A percentile compares a stretch with the other conserved stretches of the same genome.
phyloP scores from a whole-genome alignment of 1,140 invertebrate species.

The Pachypsylla venusta region DNA sequence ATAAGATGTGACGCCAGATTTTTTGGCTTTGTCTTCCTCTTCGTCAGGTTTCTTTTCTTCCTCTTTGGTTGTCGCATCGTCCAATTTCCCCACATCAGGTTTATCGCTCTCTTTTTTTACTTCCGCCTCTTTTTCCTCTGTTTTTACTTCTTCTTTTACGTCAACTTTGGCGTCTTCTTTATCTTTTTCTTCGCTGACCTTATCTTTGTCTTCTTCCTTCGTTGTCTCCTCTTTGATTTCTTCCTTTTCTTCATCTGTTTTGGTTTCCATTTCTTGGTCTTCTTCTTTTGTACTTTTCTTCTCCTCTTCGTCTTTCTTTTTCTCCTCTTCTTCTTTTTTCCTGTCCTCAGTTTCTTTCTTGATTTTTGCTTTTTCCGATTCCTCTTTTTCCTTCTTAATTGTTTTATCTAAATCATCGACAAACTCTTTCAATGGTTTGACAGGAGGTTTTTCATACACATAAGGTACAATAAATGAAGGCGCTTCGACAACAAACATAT shows the following conservation, averaged over 20 bases:
- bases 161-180: conserved; percentile 29
- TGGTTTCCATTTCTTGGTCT: conserved; percentile 27
- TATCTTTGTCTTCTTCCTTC: conserved; percentile 28
- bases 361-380: conserved; percentile 30
- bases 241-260: conserved; percentile 19
- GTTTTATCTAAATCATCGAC: conserved; percentile 48
- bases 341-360: conserved; percentile 24
- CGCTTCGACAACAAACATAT: conserved; percentile 80
- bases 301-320: conserved; percentile 24
- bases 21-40: conserved; percentile 21
- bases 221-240: conserved; percentile 27
- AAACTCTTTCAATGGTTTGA: conserved; percentile 59
- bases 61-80: conserved; percentile 20
- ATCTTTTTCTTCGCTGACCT: conserved; percentile 32
- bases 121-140: conserved; percentile 28
- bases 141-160: conserved; percentile 31
- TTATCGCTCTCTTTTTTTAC: conserved; percentile 34
- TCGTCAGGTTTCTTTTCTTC: conserved; percentile 22
- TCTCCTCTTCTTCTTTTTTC: conserved; percentile 31
- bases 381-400: conserved; percentile 34
- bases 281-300: conserved; percentile 22
- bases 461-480: conserved; percentile 84
- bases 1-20: conserved; percentile 34
- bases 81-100: conserved; percentile 17
- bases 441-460: conserved; percentile 75